A percentile compares a stretch with the other conserved stretches of the same genome.
Conservation (phyloP, 2,888 invertebrate genomes). For the Apodemia duryi region DNA sequence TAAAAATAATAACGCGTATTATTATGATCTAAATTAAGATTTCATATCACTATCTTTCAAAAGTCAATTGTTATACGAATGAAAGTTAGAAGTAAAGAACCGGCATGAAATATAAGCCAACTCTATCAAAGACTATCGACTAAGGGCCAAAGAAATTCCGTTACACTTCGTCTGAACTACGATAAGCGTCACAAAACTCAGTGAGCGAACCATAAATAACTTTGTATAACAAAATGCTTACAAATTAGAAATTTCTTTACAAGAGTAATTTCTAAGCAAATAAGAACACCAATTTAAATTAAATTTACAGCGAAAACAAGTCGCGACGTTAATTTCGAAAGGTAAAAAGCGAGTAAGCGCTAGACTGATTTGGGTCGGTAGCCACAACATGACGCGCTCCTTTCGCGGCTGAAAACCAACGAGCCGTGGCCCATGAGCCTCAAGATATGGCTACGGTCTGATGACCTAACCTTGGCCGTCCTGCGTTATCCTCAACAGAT, state of each 20-base stretch:
- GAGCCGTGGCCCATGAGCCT: constrained; percentile 68
- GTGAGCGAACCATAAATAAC: constrained; percentile 8
- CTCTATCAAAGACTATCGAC: not conserved
- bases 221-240: constrained; percentile 2
- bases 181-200: not conserved
- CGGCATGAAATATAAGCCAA: no score
- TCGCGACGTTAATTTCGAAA: constrained; percentile 46
- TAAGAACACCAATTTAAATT: constrained; percentile 45
- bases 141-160: not conserved
- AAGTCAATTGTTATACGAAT: no score
- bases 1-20: no score
- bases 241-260: constrained; percentile 17
- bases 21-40: no score
- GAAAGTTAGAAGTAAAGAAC: no score
- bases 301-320: constrained; percentile 39
- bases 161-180: constrained; percentile 7
- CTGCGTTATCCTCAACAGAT: constrained; percentile 54
- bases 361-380: constrained; percentile 59
- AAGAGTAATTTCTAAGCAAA: constrained; percentile 34
- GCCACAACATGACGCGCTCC: constrained; percentile 49
- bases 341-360: constrained; percentile 55
- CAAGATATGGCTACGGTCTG: constrained; percentile 66
- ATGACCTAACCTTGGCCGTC: constrained; percentile 69
- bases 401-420: constrained; percentile 60
- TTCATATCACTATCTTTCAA: no score